These are phyloP conservation scores for Cheilosia pagana DNA, from an alignment of 2,888 invertebrate species.

Conservation along the genomic window DNA sequence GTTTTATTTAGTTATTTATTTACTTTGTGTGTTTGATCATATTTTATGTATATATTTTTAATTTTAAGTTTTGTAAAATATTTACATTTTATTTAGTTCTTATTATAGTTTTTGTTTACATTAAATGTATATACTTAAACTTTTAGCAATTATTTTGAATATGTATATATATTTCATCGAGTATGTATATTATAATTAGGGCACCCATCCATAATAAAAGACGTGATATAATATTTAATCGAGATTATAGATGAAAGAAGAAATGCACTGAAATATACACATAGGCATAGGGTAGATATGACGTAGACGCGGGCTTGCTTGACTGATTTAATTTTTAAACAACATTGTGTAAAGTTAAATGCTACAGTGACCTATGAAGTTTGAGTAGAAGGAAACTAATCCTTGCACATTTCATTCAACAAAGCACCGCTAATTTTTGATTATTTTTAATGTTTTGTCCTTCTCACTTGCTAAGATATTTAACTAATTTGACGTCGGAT, in stretches of 20 bases:
- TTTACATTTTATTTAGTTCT: slow-evolving; percentile 13
- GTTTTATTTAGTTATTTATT: slow-evolving; percentile 53
- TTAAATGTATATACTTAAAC: slow-evolving; percentile 54
- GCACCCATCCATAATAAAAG: slow-evolving; percentile 66
- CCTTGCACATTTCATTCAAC: slow-evolving; percentile 7
- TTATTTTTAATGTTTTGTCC: neutral
- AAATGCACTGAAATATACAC: slow-evolving; percentile 37
- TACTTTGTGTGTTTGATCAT: slow-evolving; percentile 53
- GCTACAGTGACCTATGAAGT: neutral
- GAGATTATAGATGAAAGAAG: slow-evolving; percentile 2
- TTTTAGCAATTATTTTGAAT: slow-evolving; percentile 32
- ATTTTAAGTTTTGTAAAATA: slow-evolving; percentile 11
- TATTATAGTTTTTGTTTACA: slow-evolving; percentile 17
- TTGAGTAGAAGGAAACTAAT: neutral
- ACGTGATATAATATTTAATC: slow-evolving; percentile 2
- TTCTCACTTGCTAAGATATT: no score
- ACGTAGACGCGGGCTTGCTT: slow-evolving; percentile 7
- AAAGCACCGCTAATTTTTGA: neutral
- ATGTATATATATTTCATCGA: slow-evolving; percentile 34
- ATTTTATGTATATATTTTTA: slow-evolving; percentile 8
- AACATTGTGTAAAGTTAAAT: neutral
- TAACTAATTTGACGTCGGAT: no score
- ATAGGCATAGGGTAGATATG: slow-evolving; percentile 28
- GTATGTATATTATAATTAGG: slow-evolving; percentile 42
- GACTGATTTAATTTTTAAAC: neutral